phyloP scores from a whole-genome alignment of 2,797 vertebrate genomes.

The Anabacerthia variegaticeps region DNA sequence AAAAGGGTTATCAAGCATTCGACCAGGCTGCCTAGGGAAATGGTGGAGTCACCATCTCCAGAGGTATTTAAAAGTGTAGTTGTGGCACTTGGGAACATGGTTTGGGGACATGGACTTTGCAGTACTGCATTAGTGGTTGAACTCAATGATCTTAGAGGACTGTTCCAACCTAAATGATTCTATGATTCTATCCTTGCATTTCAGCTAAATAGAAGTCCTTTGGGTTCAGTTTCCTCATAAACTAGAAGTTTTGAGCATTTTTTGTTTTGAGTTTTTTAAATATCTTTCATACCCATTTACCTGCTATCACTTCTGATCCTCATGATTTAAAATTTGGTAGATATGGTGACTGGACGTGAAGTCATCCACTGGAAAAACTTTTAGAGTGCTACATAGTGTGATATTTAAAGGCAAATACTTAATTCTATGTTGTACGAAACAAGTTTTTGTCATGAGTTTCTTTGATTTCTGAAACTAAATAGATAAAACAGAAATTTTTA shows the following conservation, averaged over 20 bases:
- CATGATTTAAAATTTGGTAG: background rate
- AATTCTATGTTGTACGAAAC: background rate
- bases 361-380: background rate
- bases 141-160: background rate
- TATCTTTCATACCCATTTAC: background rate
- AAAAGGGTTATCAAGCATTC: too few relatives aligned
- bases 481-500: background rate
- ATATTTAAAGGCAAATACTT: background rate
- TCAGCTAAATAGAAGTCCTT: too few relatives aligned
- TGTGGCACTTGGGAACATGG: background rate
- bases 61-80: background rate
- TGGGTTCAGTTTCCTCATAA: background rate
- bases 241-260: background rate
- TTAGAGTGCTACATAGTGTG: background rate
- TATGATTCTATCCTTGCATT: too few relatives aligned
- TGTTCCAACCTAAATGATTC: background rate
- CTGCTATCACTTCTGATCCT: background rate
- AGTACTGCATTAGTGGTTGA: too few relatives aligned
- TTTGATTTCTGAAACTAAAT: background rate
- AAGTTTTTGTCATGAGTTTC: background rate
- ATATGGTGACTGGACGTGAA: background rate
- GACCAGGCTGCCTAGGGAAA: background rate
- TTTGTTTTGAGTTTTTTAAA: background rate
- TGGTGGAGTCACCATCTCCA: background rate
- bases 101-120: too few relatives aligned